Evolutionary conservation across 1,140 invertebrate species (phyloP).

Genomic region (Bombus waltoni): DNA sequence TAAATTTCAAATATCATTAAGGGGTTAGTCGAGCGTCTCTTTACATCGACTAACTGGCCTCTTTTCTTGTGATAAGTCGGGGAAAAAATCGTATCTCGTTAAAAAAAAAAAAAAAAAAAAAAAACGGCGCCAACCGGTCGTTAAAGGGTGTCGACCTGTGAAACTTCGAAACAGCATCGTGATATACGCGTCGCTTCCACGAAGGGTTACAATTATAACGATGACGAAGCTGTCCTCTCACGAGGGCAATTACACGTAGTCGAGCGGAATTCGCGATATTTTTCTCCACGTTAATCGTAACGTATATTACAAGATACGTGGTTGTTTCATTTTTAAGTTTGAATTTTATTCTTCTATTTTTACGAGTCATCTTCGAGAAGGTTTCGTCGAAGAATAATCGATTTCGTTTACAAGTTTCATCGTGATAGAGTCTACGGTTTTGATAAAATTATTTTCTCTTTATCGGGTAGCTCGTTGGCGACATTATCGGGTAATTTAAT

Average conservation of each 20-base stretch:
- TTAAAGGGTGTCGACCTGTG: conserved; percentile 38
- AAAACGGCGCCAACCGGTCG: conserved; percentile 25
- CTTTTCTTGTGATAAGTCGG: not conserved
- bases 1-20: conserved; percentile 61
- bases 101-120: not conserved
- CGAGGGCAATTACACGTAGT: not conserved
- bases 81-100: not conserved
- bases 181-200: not conserved
- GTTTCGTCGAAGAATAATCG: not conserved
- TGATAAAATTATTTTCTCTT: conserved; percentile 4
- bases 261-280: not conserved
- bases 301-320: not conserved
- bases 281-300: not conserved
- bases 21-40: conserved; percentile 35
- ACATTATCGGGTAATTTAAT: too few species aligned
- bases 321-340: not conserved
- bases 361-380: too few species aligned
- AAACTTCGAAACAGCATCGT: conserved; percentile 17
- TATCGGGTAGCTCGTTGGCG: too few species aligned
- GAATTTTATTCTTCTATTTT: not conserved
- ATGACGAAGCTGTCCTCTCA: conserved; percentile 9
- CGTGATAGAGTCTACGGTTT: not conserved
- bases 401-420: not conserved
- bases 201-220: conserved; percentile 31
- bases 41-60: not conserved